Evolutionary conservation across 1,140 invertebrate species (phyloP), one percentile per base, ranked within the genome.

Genomic region (Drosophila jambulina): DNA sequence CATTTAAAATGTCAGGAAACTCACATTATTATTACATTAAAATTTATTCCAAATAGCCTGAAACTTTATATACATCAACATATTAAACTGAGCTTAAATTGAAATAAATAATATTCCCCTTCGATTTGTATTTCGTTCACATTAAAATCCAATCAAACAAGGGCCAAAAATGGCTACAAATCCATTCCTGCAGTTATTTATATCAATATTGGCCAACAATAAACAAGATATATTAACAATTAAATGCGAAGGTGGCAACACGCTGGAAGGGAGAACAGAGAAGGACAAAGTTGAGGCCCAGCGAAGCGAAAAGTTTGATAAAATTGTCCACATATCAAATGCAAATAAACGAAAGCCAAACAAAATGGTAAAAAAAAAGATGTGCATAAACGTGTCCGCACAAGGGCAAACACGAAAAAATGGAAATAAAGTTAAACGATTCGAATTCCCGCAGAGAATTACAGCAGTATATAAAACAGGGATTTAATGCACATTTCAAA

Each of bases 221-320:
- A 57, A 63, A 64, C 54, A 59, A 25, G 25, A 38, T 32, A 58
- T 40, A 71, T 72, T 71, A 51, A 51, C 74, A 77, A 69, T 77
- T 77, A 64, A 67, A 59, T 46, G 48, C 19, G 7, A 32, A 56
- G 61, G 58, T 60, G 42, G 19, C 19, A 15, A 51, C 4, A 21
- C 3, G 17, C 27, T 27, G 34, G 2, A 6, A 27, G 12, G 21
- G 29, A 57, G 38, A 4, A 45, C 15, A 0, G 9, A 25, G 25
- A 40, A 29, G 58, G 25, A 54, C 12, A 45, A 57, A 62, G 43
- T 42, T 42, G 40, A 46, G 60, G 53, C 62, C 48, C 81, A 84
- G 43, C 48, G 51, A 83, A 76, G 67, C 56, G 81, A 76, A 76
- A 84, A 51, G 51, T 65, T 67, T 48, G 81, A 84, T 82, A 82